Evolutionary conservation across 1,140 invertebrate genomes (phyloP).

Genomic region (Solenopsis fugax): DNA sequence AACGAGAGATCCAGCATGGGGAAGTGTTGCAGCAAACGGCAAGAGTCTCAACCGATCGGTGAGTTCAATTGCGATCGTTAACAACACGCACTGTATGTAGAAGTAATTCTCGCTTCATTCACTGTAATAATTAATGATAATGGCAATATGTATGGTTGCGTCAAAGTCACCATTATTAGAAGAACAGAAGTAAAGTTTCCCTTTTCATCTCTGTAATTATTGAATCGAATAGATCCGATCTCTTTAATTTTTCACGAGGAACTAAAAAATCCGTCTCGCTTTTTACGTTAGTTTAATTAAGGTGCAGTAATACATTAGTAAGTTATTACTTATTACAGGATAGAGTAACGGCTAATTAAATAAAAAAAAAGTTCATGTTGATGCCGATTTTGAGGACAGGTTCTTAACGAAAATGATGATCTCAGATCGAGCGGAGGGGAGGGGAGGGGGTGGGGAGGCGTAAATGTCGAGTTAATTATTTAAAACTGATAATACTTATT

Average conservation of each 20-base stretch:
- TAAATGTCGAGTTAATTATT: background rate
- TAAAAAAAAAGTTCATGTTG: background rate
- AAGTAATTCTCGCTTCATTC: slow-evolving; percentile 25
- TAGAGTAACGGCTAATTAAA: background rate
- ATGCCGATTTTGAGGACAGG: no score
- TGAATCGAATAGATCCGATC: background rate
- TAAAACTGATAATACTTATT: background rate
- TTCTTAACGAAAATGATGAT: background rate
- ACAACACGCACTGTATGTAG: background rate
- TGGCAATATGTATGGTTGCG: slow-evolving; percentile 7
- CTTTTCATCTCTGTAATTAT: background rate
- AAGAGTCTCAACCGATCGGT: slow-evolving; percentile 89
- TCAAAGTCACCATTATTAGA: slow-evolving; percentile 15
- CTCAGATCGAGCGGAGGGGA: background rate
- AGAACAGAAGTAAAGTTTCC: background rate
- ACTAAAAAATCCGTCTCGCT: slow-evolving; percentile 23
- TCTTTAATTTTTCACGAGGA: background rate
- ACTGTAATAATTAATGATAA: slow-evolving; percentile 18
- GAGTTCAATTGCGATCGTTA: slow-evolving; percentile 52
- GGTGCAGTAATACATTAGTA: background rate
- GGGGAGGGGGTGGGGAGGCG: no score
- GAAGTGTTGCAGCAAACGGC: slow-evolving; percentile 91
- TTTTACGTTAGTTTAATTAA: background rate
- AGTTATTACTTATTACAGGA: background rate
- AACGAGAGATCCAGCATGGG: slow-evolving; percentile 86